Conservation (phyloP, 2,113 vertebrate genomes). For the Tragelaphus buxtoni region DNA sequence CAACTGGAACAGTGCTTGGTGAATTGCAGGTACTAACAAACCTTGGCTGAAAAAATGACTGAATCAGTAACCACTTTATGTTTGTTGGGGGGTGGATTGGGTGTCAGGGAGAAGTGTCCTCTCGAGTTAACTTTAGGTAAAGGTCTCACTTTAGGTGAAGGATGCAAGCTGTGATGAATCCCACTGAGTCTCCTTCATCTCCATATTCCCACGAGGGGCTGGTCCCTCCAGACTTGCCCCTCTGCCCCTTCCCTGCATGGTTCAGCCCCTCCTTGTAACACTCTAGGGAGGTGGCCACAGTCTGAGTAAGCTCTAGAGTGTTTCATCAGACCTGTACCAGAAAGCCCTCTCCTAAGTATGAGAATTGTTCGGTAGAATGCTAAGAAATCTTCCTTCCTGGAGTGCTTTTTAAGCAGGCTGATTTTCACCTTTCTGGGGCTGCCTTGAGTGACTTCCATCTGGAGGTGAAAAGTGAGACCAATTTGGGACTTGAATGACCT, state of each 20-base stretch:
- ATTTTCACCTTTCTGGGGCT: conserved; percentile 5
- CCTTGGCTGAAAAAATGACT: not conserved
- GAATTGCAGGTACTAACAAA: not conserved
- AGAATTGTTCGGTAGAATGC: not conserved
- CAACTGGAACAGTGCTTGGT: not conserved
- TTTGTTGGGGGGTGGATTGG: not conserved
- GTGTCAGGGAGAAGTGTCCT: not conserved
- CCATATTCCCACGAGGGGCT: not conserved
- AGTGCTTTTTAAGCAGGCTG: not conserved
- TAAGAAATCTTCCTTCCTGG: conserved; percentile 29
- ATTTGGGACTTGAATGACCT: conserved; percentile 5
- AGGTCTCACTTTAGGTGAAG: not conserved
- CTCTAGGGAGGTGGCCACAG: not conserved
- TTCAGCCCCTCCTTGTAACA: not conserved
- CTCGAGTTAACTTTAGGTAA: not conserved
- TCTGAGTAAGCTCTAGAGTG: not conserved
- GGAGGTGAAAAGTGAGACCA: conserved; percentile 9
- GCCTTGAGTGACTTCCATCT: not conserved
- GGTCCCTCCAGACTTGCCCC: not conserved
- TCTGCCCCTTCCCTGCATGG: not conserved
- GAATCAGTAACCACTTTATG: not conserved
- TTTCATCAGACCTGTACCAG: not conserved
- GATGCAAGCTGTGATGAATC: fast-evolving
- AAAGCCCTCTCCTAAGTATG: conserved; percentile 5
- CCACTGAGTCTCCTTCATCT: not conserved